Percentiles rank a stretch among this genome's conserved stretches.
Conservation (phyloP, 2,113 vertebrate genomes). For the Eira barbara region DNA sequence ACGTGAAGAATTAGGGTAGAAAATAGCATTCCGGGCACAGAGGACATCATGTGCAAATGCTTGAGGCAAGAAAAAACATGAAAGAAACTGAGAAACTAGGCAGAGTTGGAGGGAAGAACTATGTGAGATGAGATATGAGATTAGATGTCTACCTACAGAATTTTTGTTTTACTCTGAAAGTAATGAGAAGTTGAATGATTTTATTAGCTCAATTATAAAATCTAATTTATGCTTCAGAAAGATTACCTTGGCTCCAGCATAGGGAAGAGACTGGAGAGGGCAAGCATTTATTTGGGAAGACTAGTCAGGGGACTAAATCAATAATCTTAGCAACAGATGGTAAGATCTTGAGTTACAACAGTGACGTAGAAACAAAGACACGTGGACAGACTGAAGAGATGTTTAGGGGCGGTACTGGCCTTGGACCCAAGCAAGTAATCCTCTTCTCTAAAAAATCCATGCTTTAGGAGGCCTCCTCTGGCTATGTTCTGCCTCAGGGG, state of each 20-base stretch:
- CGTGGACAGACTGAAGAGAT: not conserved
- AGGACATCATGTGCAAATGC: not conserved
- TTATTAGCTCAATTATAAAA: not conserved
- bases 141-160: not conserved
- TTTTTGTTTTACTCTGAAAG: not conserved
- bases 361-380: not conserved
- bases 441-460: not conserved
- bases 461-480: not conserved
- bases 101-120: not conserved
- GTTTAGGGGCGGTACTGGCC: not conserved
- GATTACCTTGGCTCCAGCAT: not conserved
- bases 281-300: not conserved
- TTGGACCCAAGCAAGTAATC: not conserved
- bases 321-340: not conserved
- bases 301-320: not conserved
- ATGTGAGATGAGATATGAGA: not conserved
- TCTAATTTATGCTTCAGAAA: not conserved
- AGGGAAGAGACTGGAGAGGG: not conserved
- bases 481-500: not conserved
- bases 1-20: not conserved
- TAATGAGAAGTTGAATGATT: not conserved
- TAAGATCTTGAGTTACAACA: not conserved
- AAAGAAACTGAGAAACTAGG: not conserved
- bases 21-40: not conserved
- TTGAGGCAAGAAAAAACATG: not conserved